phyloP scores from a whole-genome alignment of 2,888 invertebrate genomes.

The Marronus borbonicus region DNA sequence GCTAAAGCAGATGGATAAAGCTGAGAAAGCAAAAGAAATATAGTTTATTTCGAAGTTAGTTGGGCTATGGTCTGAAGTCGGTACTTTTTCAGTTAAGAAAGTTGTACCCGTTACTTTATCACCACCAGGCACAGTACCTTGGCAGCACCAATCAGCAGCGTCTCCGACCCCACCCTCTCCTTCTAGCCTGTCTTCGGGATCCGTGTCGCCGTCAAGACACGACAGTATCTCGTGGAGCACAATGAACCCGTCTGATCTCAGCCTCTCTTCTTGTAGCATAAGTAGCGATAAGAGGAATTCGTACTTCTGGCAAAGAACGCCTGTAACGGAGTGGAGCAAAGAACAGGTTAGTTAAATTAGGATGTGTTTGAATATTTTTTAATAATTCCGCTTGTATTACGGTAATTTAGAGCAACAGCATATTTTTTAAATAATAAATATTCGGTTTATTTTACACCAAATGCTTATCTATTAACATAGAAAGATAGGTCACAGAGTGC shows the following conservation, averaged over 20 bases:
- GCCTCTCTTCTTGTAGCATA: conserved; percentile 77
- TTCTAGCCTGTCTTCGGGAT: conserved; percentile 78
- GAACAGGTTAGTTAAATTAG: conserved; percentile 74
- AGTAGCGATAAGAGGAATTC: conserved; percentile 76
- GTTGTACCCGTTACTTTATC: conserved; percentile 77
- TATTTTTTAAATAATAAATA: too few relatives aligned
- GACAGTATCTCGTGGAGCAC: conserved; percentile 68
- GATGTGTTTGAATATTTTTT: too few relatives aligned
- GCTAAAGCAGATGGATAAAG: background rate
- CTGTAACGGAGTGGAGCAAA: conserved; percentile 84
- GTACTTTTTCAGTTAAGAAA: conserved; percentile 74
- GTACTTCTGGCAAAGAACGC: conserved; percentile 80
- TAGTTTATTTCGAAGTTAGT: conserved; percentile 32
- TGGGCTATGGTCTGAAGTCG: conserved; percentile 48
- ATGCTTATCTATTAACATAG: too few relatives aligned
- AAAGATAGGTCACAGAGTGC: too few relatives aligned
- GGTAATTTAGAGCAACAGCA: too few relatives aligned
- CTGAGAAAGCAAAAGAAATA: conserved; percentile 10
- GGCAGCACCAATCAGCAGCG: conserved; percentile 72
- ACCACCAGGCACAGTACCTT: conserved; percentile 77
- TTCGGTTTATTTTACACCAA: too few relatives aligned
- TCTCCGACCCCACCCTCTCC: conserved; percentile 76
- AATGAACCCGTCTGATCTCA: conserved; percentile 73
- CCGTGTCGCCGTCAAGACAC: conserved; percentile 72
- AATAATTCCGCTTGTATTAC: too few relatives aligned